These are phyloP conservation scores for Paragorgia papillata DNA, from an alignment of 92 coral and sea anemone species.

Conservation along the genomic window DNA sequence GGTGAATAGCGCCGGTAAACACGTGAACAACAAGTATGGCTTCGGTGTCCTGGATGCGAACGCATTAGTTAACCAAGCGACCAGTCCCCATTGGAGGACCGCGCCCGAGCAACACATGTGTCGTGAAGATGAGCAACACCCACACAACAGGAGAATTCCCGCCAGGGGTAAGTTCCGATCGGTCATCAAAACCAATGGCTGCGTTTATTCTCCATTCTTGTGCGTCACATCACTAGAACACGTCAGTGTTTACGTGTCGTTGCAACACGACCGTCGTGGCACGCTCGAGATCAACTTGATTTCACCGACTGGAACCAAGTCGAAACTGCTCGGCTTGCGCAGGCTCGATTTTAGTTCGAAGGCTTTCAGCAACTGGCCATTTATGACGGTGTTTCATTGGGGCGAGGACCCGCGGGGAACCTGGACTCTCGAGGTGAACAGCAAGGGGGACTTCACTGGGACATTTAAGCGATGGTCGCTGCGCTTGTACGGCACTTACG, in stretches of 20 bases:
- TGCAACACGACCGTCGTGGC: slow-evolving; percentile 78
- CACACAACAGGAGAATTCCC: slow-evolving; percentile 58
- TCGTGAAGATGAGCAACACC: slow-evolving; percentile 68
- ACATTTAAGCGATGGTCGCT: slow-evolving; percentile 79
- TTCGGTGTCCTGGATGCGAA: slow-evolving; percentile 92
- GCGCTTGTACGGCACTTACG: slow-evolving; percentile 84
- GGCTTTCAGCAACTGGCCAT: slow-evolving; percentile 94
- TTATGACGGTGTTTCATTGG: slow-evolving; percentile 98
- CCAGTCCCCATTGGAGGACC: slow-evolving; percentile 70
- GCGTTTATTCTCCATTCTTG: slow-evolving; percentile 46
- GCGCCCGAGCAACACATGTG: slow-evolving; percentile 86
- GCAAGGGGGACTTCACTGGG: slow-evolving; percentile 64
- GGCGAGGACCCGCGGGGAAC: slow-evolving; percentile 89
- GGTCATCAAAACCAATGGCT: slow-evolving; percentile 67
- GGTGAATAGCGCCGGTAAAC: slow-evolving; percentile 79
- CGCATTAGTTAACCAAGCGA: slow-evolving; percentile 79
- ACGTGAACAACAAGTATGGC: slow-evolving; percentile 92
- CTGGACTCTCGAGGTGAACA: slow-evolving; percentile 78
- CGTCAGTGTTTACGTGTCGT: slow-evolving; percentile 78
- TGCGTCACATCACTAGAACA: slow-evolving; percentile 87
- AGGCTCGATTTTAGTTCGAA: slow-evolving; percentile 67
- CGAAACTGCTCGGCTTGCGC: slow-evolving; percentile 79
- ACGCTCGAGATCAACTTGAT: slow-evolving; percentile 74
- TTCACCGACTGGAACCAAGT: slow-evolving; percentile 85
- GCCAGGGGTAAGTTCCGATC: slow-evolving; percentile 59